Base-by-base conservation (phyloP, 2,888 invertebrate genomes). In the Orchesella flavescens region DNA sequence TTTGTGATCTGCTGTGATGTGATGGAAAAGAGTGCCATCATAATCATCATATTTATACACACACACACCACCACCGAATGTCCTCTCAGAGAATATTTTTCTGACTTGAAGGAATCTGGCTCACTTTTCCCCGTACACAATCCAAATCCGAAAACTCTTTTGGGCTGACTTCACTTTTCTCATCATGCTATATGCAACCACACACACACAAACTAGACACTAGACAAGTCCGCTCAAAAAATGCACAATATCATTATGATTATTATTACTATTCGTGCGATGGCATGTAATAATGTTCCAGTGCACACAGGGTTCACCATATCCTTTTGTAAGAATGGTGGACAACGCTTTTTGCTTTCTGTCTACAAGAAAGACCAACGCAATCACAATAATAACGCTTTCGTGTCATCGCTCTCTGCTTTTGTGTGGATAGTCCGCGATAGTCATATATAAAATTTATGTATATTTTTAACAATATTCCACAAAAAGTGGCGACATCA, bases 1-100 rank as follows among this genome's bases (percentile, higher is more conserved):
- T 78, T 61, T 63, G 21, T 78, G 71, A 46, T 78, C 68, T 74
- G 63, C 44, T 61, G 46, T 65, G 66, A 55, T 13, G 19, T 66
- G 65, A 66, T 55, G 55, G 66, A 66, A 55, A 46, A 53, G 21
- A n/a, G 21, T 12, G 21, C 15, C 59, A 23, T 3, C 13, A 19
- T 34, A 59, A 59, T 17, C 17, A 44, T 43, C 3, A 53, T n/a
- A 43, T 2, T 23, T 24, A 13, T 3, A 9, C 15, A 13, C 9
- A 46, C 55, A 49, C 43, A 59, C 44, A 43, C 43, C 53, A 24
- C 49, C 24, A 49, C 44, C 10, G 49, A 49, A 49, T 12, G 49
- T 49, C n/a, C 15, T 49, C n/a, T 2, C 49, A 7, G 15, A 15
- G n/a, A 12, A 49, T 49, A 49, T 59, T 21, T 46, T 19, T 44